Conservation (phyloP, 2,797 vertebrate genomes). For the Crenichthys baileyi region DNA sequence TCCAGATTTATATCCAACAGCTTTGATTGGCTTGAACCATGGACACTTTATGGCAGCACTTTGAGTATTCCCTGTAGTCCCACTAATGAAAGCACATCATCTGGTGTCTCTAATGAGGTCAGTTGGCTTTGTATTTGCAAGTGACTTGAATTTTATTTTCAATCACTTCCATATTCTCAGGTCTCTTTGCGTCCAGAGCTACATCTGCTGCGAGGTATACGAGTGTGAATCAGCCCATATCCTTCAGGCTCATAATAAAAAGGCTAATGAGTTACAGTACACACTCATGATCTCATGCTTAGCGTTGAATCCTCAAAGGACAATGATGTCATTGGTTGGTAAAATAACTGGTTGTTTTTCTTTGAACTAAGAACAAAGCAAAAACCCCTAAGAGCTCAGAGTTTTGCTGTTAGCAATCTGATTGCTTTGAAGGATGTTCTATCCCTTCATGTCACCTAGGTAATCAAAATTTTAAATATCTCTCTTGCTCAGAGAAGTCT, state of each 20-base stretch:
- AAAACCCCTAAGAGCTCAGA: slow-evolving; percentile 34
- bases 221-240: slow-evolving; percentile 5
- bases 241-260: slow-evolving; percentile 25
- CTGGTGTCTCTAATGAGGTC: slow-evolving; percentile 41
- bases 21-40: slow-evolving; percentile 12
- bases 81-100: slow-evolving; percentile 18
- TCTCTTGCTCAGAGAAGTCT: slow-evolving; percentile 43
- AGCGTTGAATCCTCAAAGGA: slow-evolving; percentile 50
- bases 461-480: slow-evolving; percentile 67
- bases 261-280: slow-evolving; percentile 57
- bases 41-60: slow-evolving; percentile 24
- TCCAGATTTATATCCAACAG: slow-evolving; percentile 22
- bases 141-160: slow-evolving; percentile 28
- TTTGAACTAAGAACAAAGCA: slow-evolving; percentile 71
- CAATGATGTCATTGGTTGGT: slow-evolving; percentile 60
- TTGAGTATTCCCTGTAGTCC: slow-evolving; percentile 7
- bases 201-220: slow-evolving; percentile 14
- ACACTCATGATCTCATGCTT: slow-evolving; percentile 30
- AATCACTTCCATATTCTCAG: slow-evolving; percentile 17
- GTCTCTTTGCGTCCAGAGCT: slow-evolving; percentile 13
- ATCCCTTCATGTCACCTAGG: slow-evolving; percentile 69
- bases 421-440: slow-evolving; percentile 67
- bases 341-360: slow-evolving; percentile 61
- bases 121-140: slow-evolving; percentile 30
- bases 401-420: slow-evolving; percentile 60